These are phyloP conservation scores for Cyprinodon diabolis DNA, from an alignment of 2,797 vertebrate species.

Conservation along the genomic window DNA sequence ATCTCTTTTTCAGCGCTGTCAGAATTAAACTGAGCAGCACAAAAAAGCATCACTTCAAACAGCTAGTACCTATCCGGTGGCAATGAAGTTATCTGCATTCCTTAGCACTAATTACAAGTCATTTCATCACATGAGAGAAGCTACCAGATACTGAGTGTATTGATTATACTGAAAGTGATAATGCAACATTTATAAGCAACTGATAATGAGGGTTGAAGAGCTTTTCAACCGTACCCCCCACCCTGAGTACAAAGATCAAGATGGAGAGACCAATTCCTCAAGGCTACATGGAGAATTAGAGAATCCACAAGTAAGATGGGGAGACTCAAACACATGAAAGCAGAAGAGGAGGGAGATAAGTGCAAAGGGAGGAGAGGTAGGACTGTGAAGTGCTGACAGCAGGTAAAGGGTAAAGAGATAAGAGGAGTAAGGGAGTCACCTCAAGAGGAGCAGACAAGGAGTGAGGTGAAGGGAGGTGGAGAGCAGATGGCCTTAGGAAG, in stretches of 20 bases:
- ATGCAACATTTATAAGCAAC: constrained; percentile 18
- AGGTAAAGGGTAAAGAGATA: constrained; percentile 65
- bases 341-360: constrained; percentile 43
- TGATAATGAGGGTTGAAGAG: constrained; percentile 14
- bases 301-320: constrained; percentile 35
- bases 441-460: constrained; percentile 29
- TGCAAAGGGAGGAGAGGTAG: constrained; percentile 37
- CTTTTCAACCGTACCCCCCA: background rate
- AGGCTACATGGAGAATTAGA: constrained; percentile 24
- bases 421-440: constrained; percentile 63
- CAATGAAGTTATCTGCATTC: constrained; percentile 35
- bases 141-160: constrained; percentile 16
- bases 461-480: constrained; percentile 55
- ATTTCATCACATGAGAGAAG: constrained; percentile 40
- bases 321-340: constrained; percentile 53
- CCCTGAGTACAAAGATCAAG: constrained; percentile 27
- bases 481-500: constrained; percentile 62
- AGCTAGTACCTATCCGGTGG: constrained; percentile 27
- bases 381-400: constrained; percentile 68
- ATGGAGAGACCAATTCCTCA: constrained; percentile 22
- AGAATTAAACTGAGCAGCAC: constrained; percentile 35
- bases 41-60: constrained; percentile 44
- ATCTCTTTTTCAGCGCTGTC: constrained; percentile 22
- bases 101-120: constrained; percentile 47
- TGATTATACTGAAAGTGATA: constrained; percentile 25